Base-by-base conservation (phyloP, 2,113 vertebrate species). In the Scomber colias region DNA sequence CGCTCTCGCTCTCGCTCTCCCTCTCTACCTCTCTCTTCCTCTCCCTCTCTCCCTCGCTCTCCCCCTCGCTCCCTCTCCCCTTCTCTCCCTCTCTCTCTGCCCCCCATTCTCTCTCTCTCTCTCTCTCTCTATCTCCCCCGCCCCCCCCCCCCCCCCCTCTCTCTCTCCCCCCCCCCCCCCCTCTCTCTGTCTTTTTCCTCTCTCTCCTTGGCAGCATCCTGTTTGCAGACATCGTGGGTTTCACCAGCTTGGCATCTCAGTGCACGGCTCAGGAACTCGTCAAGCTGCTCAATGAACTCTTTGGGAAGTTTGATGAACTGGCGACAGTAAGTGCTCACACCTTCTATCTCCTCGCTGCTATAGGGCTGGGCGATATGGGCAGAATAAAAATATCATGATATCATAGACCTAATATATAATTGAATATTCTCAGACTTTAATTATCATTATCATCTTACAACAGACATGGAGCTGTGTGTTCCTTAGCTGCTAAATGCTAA, bases 191-290 rank as follows among this genome's bases (percentile, higher is more conserved):
- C 24, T 45, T 27, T 70, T 70, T 24, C 64, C 35, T 55, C 17
- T 73, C 68, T 84, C 48, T 75, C 14, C 57, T 56, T 13, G 83
- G 35, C 95, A 99, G 98, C 92, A 99, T 99, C 95, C 95, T 99
- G 85, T 99, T 99, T 92, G 98, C 98, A 45, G 98, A 99, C 89
- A 99, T 99, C 53, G 98, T 99, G 82, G 98, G 98, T 3, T 99
- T 99, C 93, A 99, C 97, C 35, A 97, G 98, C 78, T 80, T 99
- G 95, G 97, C 98, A 7, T 99, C 98, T 1, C 98, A 99, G 85
- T 99, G 98, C 68, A 99, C 98, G 0, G 98, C 98, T 31, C 98
- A 99, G 93, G 98, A 99, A 87, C 93, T 99, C 87, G 97, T 99
- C 89, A 99, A 99, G 86, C 93, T 99, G 76, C 96, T 99, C 81